Base-by-base conservation (phyloP, 1,140 invertebrate species). In the Drosophila persimilis region DNA sequence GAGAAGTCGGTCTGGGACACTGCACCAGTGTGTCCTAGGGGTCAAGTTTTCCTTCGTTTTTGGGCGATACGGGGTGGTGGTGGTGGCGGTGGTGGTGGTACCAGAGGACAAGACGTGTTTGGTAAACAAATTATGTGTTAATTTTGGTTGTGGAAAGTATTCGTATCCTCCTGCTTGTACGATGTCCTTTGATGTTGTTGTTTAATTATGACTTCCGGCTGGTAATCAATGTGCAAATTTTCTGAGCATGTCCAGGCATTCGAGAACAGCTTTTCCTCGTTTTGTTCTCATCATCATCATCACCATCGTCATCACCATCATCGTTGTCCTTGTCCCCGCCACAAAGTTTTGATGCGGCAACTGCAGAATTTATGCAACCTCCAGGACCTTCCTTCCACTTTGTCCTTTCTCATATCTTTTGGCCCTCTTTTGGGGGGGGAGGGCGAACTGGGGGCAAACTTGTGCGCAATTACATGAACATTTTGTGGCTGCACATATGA, bases 401-500 rank as follows among this genome's bases (percentile, higher is more conserved):
- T 39, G 35, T 39, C 35, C 41, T 47, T 31, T 39, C 50, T 26
- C 44, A 46, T 39, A 46, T 39, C 35, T 39, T 39, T 39, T 11
- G 35, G 9, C 8, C 54, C 29, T 29, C 44, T 47, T 31, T 53
- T 47, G n/a, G 20, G 35, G n/a, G 20, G 9, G 55, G 26, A 54
- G 26, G 51, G 20, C 17, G 17, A 24, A 24, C 73, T 54, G 56
- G 58, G 55, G 50, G 44, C 45, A 13, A 80, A 85, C 59, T 84
- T 81, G 80, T 73, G 67, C 73, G 61, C 80, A 85, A 85, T 86
- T 88, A 86, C 77, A 81, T 88, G 77, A 86, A 59, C 78, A 86
- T 86, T 86, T 86, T 88, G 81, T 86, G 81, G 81, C 65, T 81
- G 77, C 83, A 88, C 81, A 86, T 88, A 86, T 86, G 83, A 86